These are phyloP conservation scores for Trogon surrucura DNA, from an alignment of 2,113 vertebrate species.

Conservation along the genomic window DNA sequence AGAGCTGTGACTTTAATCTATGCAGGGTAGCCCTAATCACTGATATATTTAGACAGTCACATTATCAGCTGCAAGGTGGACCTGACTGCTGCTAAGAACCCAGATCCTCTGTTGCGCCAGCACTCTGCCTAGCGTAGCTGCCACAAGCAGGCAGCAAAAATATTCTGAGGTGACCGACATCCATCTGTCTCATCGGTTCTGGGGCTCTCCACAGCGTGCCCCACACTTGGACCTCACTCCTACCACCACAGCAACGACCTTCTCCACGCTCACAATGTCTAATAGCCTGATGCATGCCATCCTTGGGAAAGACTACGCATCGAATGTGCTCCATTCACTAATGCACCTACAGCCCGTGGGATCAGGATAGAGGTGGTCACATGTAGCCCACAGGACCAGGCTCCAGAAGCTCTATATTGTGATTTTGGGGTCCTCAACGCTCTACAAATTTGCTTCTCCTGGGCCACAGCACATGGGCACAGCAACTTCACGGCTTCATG, in stretches of 20 bases:
- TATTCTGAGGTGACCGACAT: not conserved
- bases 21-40: conserved; percentile 30
- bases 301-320: not conserved
- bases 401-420: not conserved
- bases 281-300: rapidly evolving
- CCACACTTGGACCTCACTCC: not conserved
- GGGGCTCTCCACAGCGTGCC: rapidly evolving
- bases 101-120: not conserved
- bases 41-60: conserved; percentile 41
- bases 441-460: not conserved
- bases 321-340: not conserved
- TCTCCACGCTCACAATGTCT: rapidly evolving
- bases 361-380: not conserved
- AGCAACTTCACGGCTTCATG: rapidly evolving
- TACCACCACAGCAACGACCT: rapidly evolving
- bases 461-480: not conserved
- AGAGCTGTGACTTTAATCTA: conserved; percentile 51
- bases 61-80: conserved; percentile 45
- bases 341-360: rapidly evolving
- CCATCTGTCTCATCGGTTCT: not conserved
- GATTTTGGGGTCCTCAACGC: not conserved
- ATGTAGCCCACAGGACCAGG: not conserved
- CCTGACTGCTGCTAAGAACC: not conserved
- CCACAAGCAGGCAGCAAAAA: not conserved
- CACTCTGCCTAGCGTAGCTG: not conserved